phyloP scores from a whole-genome alignment of 1,140 invertebrate species.

The Oryctes rhinoceros region DNA sequence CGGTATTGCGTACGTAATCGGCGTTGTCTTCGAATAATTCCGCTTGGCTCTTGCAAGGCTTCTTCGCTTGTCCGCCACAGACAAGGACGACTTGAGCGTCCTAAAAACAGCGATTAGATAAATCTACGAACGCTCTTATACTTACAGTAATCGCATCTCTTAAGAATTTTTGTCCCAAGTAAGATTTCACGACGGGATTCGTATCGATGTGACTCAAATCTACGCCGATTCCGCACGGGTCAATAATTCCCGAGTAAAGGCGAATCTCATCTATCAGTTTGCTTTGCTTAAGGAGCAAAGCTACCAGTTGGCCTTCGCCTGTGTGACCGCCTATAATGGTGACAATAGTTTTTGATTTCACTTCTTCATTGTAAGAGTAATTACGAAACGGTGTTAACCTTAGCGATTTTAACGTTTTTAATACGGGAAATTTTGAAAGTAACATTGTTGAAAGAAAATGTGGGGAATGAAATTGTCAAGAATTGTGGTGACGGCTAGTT shows the following conservation, averaged over 20 bases:
- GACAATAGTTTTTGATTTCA: background rate
- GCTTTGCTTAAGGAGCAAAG: conserved; percentile 91
- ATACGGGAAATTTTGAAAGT: conserved; percentile 16
- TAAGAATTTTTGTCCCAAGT: conserved; percentile 77
- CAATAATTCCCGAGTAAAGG: conserved; percentile 83
- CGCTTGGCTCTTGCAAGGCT: conserved; percentile 47
- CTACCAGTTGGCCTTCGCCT: conserved; percentile 54
- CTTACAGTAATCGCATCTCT: conserved; percentile 58
- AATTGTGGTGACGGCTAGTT: background rate
- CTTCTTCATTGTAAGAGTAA: background rate
- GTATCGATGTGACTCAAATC: conserved; percentile 98
- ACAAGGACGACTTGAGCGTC: conserved; percentile 52
- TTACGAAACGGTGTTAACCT: background rate
- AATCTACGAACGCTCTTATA: conserved; percentile 40
- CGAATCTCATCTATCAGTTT: conserved; percentile 82
- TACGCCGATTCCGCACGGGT: conserved; percentile 93
- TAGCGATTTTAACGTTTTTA: background rate
- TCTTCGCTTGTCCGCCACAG: conserved; percentile 53
- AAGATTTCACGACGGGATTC: conserved; percentile 82
- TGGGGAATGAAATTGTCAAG: conserved; percentile 6
- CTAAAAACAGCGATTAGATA: conserved; percentile 38
- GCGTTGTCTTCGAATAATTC: conserved; percentile 55
- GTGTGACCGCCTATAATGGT: conserved; percentile 39
- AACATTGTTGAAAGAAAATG: background rate
- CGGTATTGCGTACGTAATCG: conserved; percentile 52